Evolutionary conservation across 2,113 vertebrate species (phyloP).

Genomic region (Chaenogobius annularis): DNA sequence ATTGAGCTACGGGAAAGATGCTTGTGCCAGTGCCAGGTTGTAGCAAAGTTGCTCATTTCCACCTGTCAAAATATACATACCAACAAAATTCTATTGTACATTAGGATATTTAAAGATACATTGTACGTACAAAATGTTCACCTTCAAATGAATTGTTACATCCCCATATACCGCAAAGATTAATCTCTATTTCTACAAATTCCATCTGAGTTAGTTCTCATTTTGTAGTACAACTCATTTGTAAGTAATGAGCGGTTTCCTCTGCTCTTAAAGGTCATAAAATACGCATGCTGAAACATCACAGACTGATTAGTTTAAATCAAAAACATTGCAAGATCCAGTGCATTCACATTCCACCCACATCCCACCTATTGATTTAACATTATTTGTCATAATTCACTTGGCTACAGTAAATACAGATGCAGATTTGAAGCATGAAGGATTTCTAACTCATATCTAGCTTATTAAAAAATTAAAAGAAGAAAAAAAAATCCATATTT

Average conservation of each 20-base stretch:
- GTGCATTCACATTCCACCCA: slow-evolving; percentile 50
- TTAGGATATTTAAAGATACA: too few species aligned
- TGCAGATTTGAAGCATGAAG: background rate
- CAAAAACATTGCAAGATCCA: slow-evolving; percentile 24
- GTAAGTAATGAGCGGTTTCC: background rate
- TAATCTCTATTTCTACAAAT: background rate
- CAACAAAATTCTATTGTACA: too few species aligned
- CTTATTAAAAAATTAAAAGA: too few species aligned
- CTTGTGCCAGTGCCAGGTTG: too few species aligned
- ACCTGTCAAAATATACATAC: too few species aligned
- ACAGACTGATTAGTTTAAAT: slow-evolving; percentile 33
- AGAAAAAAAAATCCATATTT: background rate
- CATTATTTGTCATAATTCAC: slow-evolving; percentile 61
- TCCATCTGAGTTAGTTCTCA: background rate
- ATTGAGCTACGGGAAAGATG: too few species aligned
- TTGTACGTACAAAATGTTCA: too few species aligned
- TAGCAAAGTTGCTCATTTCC: too few species aligned
- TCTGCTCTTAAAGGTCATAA: background rate
- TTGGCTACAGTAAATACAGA: slow-evolving; percentile 28
- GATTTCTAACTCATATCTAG: background rate
- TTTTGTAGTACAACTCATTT: background rate
- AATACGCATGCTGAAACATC: background rate
- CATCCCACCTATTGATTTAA: slow-evolving; percentile 48
- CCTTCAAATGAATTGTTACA: too few species aligned
- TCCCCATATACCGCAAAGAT: too few species aligned